Percentiles rank a stretch among this genome's conserved stretches.
Evolutionary conservation across 1,140 invertebrate genomes (phyloP).

Genomic region (Pseudomyrmex dendroicus): DNA sequence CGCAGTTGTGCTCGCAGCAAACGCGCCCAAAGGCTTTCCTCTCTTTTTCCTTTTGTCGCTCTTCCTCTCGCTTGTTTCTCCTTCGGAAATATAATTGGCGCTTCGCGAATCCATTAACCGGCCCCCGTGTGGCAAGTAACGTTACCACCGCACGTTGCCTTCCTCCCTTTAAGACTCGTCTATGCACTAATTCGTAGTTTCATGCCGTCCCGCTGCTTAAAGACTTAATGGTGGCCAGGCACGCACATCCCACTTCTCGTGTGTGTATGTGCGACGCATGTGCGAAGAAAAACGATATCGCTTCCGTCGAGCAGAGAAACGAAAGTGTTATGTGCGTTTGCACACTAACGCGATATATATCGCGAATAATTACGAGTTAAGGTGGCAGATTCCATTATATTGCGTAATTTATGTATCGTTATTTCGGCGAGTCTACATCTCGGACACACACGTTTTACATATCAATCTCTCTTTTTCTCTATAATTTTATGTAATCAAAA

Average conservation of each 20-base stretch:
- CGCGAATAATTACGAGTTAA: neutral
- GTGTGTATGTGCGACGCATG: neutral
- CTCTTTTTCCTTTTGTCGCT: neutral
- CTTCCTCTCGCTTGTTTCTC: constrained; percentile 1
- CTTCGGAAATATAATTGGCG: constrained; percentile 77
- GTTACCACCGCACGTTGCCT: constrained; percentile 62
- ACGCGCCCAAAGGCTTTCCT: constrained; percentile 32
- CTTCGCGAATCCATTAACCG: constrained; percentile 74
- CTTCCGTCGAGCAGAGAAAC: constrained; percentile 51
- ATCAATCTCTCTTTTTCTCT: too few species aligned
- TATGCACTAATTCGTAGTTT: constrained; percentile 71
- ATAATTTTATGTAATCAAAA: too few species aligned
- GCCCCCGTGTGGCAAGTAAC: constrained; percentile 67
- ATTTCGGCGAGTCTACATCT: too few species aligned
- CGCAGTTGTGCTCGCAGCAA: constrained; percentile 39
- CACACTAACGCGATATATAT: constrained; percentile 7
- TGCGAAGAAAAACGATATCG: constrained; percentile 52
- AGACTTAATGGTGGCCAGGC: constrained; percentile 67
- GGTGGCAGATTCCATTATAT: neutral
- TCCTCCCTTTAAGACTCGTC: neutral
- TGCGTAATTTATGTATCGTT: too few species aligned
- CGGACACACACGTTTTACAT: neutral
- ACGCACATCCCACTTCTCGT: constrained; percentile 35
- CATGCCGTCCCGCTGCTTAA: constrained; percentile 70
- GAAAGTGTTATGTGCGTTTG: constrained; percentile 54